phyloP scores from a whole-genome alignment of 2,113 vertebrate species.

The Lepus americanus region DNA sequence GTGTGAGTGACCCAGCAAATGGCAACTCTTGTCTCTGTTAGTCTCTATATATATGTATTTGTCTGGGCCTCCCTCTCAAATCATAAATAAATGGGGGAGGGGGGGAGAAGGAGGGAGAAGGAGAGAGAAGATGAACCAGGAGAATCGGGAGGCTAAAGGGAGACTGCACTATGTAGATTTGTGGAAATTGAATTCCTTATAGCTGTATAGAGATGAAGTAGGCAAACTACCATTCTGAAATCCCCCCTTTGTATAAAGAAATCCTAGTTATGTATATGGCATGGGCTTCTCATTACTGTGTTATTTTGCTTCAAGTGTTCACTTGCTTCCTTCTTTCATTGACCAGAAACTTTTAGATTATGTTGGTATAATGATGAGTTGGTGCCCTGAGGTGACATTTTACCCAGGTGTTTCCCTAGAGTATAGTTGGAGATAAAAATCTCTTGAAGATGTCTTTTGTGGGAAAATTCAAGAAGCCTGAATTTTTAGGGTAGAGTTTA shows the following conservation, averaged over 20 bases:
- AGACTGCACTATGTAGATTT: background rate
- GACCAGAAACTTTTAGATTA: background rate
- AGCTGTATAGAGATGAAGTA: background rate
- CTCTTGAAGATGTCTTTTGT: constrained; percentile 45
- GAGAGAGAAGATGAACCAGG: background rate
- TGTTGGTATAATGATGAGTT: background rate
- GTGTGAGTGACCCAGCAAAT: too few species aligned
- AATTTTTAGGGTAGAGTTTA: constrained; percentile 50
- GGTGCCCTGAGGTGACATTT: background rate
- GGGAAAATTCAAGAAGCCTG: constrained; percentile 35
- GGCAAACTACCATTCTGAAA: background rate
- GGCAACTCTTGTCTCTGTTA: too few species aligned
- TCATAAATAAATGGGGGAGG: too few species aligned
- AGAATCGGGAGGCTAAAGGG: background rate
- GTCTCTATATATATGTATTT: too few species aligned
- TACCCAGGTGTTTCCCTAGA: constrained; percentile 20
- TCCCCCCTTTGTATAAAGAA: background rate
- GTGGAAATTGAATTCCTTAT: background rate
- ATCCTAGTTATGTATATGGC: background rate
- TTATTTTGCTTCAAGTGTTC: background rate
- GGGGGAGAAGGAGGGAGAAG: background rate
- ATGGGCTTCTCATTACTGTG: background rate
- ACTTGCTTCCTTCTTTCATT: background rate
- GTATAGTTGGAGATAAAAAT: background rate
- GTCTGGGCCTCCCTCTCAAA: too few species aligned